phyloP scores from a whole-genome alignment of 2,113 vertebrate genomes.

The Ceuthmochares aereus region DNA sequence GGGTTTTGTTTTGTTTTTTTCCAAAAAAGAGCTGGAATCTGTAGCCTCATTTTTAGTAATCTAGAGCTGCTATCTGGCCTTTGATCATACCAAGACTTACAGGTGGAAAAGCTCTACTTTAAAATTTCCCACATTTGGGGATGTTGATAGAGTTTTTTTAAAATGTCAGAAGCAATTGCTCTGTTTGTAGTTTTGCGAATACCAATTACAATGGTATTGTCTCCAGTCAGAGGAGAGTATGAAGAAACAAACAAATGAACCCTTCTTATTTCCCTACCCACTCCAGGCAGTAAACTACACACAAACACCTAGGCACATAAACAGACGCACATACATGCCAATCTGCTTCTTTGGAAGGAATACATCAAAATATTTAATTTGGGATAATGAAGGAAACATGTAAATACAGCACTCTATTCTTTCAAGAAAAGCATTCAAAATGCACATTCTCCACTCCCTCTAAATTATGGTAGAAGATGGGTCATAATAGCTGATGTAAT shows the following conservation, averaged over 20 bases:
- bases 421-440: constrained; percentile 70
- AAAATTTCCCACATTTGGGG: constrained; percentile 68
- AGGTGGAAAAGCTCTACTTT: constrained; percentile 71
- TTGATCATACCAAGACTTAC: constrained; percentile 74
- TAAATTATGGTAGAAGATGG: constrained; percentile 74
- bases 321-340: background rate
- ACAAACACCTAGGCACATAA: background rate
- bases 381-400: constrained; percentile 53
- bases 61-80: constrained; percentile 66
- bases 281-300: background rate
- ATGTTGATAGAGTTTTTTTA: constrained; percentile 75
- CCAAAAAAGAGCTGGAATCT: background rate
- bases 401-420: constrained; percentile 58
- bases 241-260: constrained; percentile 8
- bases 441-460: constrained; percentile 52
- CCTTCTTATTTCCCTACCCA: background rate
- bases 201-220: background rate
- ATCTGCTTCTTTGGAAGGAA: constrained; percentile 7
- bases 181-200: constrained; percentile 40
- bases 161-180: constrained; percentile 71
- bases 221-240: background rate
- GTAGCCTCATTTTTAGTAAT: constrained; percentile 64
- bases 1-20: background rate
- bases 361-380: constrained; percentile 23
- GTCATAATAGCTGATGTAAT: constrained; percentile 79